These are phyloP conservation scores for Tiaroga cobitis DNA, from an alignment of 2,797 vertebrate species.

Conservation along the genomic window DNA sequence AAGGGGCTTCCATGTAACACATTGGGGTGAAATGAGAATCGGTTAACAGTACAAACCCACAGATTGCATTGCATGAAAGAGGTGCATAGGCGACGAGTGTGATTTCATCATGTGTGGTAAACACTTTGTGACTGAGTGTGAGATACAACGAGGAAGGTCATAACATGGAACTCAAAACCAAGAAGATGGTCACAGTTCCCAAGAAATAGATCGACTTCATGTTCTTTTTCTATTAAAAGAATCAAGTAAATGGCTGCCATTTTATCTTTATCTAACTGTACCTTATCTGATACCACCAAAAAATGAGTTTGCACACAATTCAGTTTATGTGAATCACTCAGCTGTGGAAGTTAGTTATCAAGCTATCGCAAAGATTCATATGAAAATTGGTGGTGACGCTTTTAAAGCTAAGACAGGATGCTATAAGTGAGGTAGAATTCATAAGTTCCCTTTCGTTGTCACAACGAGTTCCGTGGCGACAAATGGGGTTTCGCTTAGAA, in stretches of 20 bases:
- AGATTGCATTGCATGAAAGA: slow-evolving; percentile 23
- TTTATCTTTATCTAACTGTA: background rate
- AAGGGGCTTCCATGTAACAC: background rate
- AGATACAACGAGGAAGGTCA: slow-evolving; percentile 12
- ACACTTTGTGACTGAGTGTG: background rate
- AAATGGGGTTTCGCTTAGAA: too few relatives aligned
- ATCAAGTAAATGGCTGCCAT: background rate
- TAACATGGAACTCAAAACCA: slow-evolving; percentile 22
- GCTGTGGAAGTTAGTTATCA: background rate
- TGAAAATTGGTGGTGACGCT: background rate
- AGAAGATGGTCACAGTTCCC: slow-evolving; percentile 2
- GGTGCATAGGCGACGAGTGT: background rate
- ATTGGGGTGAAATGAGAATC: slow-evolving; percentile 2
- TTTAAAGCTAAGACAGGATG: slow-evolving; percentile 21
- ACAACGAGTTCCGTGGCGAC: too few relatives aligned
- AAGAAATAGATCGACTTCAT: background rate
- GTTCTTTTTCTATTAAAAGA: background rate
- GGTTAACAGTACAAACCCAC: slow-evolving; percentile 28
- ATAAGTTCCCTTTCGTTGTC: too few relatives aligned
- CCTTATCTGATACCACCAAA: slow-evolving; percentile 3
- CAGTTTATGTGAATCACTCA: background rate
- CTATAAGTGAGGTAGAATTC: background rate
- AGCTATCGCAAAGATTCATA: background rate
- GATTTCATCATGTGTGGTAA: slow-evolving; percentile 20
- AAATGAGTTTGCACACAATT: background rate